Evolutionary conservation across 64 coral and sea anemone species (phyloP).

Genomic region (Pocillopora damicornis): DNA sequence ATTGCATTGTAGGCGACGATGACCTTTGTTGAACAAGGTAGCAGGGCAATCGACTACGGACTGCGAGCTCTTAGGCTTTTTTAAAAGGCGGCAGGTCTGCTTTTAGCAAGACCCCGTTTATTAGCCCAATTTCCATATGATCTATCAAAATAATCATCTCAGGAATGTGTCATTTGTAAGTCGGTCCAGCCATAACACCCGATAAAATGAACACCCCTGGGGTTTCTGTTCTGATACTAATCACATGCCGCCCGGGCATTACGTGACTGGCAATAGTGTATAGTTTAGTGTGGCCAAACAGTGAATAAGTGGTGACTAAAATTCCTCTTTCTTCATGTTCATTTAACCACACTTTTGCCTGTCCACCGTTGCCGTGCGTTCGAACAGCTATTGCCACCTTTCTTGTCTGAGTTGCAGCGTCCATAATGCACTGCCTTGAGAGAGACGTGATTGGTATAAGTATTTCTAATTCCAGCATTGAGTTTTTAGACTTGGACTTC

Average conservation of each 20-base stretch:
- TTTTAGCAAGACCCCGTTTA: no score
- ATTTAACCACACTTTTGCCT: conserved; percentile 13
- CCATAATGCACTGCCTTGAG: not conserved
- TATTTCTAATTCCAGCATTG: conserved; percentile 3
- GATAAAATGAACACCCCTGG: conserved; percentile 18
- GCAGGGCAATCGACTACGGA: no score
- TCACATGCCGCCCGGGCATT: not conserved
- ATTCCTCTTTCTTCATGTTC: not conserved
- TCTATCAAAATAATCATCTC: no score
- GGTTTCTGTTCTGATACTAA: conserved; percentile 13
- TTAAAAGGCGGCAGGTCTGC: no score
- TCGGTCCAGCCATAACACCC: conserved; percentile 3
- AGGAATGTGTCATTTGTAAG: conserved; percentile 3
- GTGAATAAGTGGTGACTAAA: not conserved
- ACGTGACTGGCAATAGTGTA: not conserved
- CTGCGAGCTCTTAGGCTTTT: no score
- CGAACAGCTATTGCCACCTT: conserved; percentile 6
- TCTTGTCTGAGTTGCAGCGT: not conserved
- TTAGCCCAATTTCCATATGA: no score
- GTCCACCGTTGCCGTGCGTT: not conserved
- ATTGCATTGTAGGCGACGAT: no score
- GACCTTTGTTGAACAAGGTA: no score
- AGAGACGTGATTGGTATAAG: not conserved
- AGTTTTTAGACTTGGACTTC: not conserved
- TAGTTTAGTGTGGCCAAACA: conserved; percentile 13